These are phyloP conservation scores for Poicephalus gulielmi DNA, from an alignment of 2,113 vertebrate genomes.

Conservation along the genomic window DNA sequence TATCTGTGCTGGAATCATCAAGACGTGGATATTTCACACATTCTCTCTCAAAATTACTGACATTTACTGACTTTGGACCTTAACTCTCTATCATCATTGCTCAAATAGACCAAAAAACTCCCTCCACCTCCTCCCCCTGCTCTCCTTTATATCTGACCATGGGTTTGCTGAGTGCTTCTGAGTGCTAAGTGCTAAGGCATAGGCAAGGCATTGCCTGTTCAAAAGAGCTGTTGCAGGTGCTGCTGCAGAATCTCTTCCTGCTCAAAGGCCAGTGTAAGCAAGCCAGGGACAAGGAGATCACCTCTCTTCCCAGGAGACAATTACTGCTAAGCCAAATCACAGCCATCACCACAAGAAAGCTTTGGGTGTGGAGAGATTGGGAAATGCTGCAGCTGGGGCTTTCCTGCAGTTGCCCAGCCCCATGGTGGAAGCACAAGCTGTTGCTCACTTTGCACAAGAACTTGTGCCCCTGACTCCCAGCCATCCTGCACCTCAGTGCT, in stretches of 20 bases:
- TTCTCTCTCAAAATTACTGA: neutral
- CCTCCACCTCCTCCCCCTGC: neutral
- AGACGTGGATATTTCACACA: neutral
- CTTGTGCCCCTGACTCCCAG: neutral
- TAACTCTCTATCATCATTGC: neutral
- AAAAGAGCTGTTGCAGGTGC: neutral
- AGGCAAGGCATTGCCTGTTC: neutral
- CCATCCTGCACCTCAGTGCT: neutral
- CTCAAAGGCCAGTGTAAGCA: fast-evolving
- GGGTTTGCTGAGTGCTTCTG: neutral
- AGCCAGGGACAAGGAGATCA: neutral
- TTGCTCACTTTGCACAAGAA: fast-evolving
- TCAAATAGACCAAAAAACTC: neutral
- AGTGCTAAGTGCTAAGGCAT: neutral
- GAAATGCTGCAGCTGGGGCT: neutral
- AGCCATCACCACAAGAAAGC: neutral
- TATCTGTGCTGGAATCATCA: constrained; percentile 64
- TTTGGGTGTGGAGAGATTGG: neutral
- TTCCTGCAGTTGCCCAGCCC: neutral
- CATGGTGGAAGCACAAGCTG: neutral
- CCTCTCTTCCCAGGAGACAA: neutral
- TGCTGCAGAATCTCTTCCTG: neutral
- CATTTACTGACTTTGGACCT: neutral
- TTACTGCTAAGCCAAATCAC: neutral
- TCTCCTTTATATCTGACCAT: neutral